A percentile compares a stretch with the other conserved stretches of the same genome.
phyloP scores from a whole-genome alignment of 2,113 vertebrate species.

The Lanius ludovicianus region DNA sequence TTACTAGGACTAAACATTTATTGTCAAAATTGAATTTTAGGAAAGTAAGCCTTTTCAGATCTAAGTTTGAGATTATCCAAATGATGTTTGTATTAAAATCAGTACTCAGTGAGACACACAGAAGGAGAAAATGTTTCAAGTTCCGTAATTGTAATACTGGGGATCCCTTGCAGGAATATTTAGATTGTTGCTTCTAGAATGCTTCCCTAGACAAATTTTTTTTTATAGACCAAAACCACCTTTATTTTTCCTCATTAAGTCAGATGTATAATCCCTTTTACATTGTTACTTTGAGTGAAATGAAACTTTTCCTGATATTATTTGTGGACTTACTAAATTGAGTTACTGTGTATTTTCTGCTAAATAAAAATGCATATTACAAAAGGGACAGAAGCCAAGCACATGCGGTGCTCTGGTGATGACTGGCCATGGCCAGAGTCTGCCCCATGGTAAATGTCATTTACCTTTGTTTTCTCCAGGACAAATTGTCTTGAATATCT shows the following conservation, averaged over 20 bases:
- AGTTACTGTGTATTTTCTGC: not conserved
- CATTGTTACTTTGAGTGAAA: not conserved
- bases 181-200: not conserved
- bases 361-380: not conserved
- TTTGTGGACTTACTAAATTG: not conserved
- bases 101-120: not conserved
- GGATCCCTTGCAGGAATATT: not conserved
- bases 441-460: not conserved
- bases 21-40: not conserved
- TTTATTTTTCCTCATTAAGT: not conserved
- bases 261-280: not conserved
- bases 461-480: not conserved
- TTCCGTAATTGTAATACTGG: not conserved
- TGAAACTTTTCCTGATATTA: not conserved
- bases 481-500: not conserved
- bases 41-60: not conserved
- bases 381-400: not conserved
- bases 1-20: not conserved
- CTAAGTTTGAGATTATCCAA: not conserved
- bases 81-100: not conserved
- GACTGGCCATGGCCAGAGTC: not conserved
- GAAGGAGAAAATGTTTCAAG: not conserved
- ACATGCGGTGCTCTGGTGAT: accelerated
- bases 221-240: not conserved
- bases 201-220: not conserved